Conservation (phyloP, 2,888 invertebrate species). For the Mesorhabditis spiculigera region DNA sequence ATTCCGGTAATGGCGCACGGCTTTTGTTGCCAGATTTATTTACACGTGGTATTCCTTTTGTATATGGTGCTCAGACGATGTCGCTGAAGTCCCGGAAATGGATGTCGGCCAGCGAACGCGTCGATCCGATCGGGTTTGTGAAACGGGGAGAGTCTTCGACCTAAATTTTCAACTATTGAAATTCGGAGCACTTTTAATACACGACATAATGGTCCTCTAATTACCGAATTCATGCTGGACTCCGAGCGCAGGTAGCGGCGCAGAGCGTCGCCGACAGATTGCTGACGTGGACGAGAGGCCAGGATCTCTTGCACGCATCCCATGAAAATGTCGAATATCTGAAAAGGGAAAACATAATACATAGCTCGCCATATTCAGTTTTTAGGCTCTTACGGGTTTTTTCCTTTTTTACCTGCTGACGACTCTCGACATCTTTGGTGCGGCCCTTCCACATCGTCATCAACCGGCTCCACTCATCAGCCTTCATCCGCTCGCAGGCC, state of each 20-base stretch:
- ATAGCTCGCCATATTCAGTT: too few relatives aligned
- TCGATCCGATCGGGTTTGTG: not conserved
- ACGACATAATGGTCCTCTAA: too few relatives aligned
- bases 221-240: slow-evolving; percentile 6
- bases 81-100: not conserved
- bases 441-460: slow-evolving; percentile 21
- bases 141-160: not conserved
- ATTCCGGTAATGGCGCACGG: not conserved
- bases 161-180: not conserved
- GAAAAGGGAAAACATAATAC: not conserved
- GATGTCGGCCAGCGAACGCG: slow-evolving; percentile 3
- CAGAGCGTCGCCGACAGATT: slow-evolving; percentile 2
- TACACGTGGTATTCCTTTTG: not conserved
- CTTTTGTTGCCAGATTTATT: not conserved
- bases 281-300: slow-evolving; percentile 1
- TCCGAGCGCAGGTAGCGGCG: not conserved
- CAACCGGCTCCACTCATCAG: slow-evolving; percentile 21
- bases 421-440: not conserved
- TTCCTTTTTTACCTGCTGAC: not conserved
- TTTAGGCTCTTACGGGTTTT: too few relatives aligned
- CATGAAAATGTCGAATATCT: slow-evolving; percentile 1
- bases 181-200: too few relatives aligned
- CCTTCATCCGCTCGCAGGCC: slow-evolving; percentile 25
- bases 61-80: not conserved
- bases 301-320: not conserved